phyloP scores from a whole-genome alignment of 2,888 invertebrate genomes.

The Tiliacea aurago region DNA sequence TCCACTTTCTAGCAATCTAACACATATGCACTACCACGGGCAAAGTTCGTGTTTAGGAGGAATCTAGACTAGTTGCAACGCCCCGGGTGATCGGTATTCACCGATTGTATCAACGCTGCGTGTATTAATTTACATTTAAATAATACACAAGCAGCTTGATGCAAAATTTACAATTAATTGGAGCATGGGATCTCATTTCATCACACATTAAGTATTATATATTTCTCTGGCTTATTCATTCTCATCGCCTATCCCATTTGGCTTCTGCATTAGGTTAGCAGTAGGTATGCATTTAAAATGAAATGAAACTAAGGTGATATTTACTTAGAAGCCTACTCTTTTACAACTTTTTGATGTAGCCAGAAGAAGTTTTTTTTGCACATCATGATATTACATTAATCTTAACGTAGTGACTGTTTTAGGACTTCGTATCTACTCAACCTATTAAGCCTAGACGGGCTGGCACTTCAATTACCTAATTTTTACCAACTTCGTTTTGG shows the following conservation, averaged over 20 bases:
- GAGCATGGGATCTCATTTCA: neutral
- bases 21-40: slow-evolving; percentile 45
- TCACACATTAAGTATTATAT: no score
- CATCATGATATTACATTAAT: slow-evolving; percentile 29
- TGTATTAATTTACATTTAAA: slow-evolving; percentile 28
- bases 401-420: slow-evolving; percentile 11
- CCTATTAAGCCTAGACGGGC: slow-evolving; percentile 1
- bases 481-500: slow-evolving; percentile 15
- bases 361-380: neutral
- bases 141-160: slow-evolving; percentile 13
- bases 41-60: slow-evolving; percentile 52
- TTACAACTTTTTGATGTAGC: neutral
- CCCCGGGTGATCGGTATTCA: slow-evolving; percentile 38
- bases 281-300: neutral
- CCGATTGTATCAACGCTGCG: slow-evolving; percentile 40
- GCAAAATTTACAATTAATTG: neutral
- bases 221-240: no score
- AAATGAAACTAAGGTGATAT: neutral
- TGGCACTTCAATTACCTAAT: neutral
- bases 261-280: neutral
- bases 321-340: neutral
- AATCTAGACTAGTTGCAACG: slow-evolving; percentile 22
- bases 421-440: slow-evolving; percentile 11
- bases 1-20: slow-evolving; percentile 59
- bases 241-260: no score